Base-by-base conservation (phyloP, 2,888 invertebrate genomes). In the Tetragonisca angustula region DNA sequence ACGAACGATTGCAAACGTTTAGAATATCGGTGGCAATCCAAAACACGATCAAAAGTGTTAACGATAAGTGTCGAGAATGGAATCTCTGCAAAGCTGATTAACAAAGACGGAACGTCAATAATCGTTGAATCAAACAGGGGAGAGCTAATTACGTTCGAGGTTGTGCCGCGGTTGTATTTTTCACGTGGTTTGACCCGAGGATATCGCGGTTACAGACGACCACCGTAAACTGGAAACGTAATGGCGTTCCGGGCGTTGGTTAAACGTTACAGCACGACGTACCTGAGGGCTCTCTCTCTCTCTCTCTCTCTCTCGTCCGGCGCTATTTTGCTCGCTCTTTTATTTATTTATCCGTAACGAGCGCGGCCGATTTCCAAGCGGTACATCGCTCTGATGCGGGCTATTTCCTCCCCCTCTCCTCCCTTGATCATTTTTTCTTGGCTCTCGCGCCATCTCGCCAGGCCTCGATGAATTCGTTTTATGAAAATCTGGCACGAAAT, bases 131-230 rank as follows among this genome's bases (percentile, higher is more conserved):
- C 24, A 64, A 84, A 88, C 76, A n/a, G 81, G 76, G 81, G 75
- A 79, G 59, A 67, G 65, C 82, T 88, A 90, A 89, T 90, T 90
- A 88, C 76, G 84, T 90, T 79, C 81, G 80, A 73, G 67, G 43
- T 43, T 43, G 43, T 71, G 64, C n/a, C 19, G 67, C 36, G 75
- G 76, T 87, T 86, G 79, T 87, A 89, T 82, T 89, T 89, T 88
- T 61, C 75, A 79, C 79, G 76, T 78, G 72, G 79, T 83, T 79
- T 69, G 52, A 43, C 27, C 71, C 70, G 21, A 21, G 81, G 52
- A 71, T 87, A 82, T 64, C 70, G 76, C 68, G 89, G 84, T 85
- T 89, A 83, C 79, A 79, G 56, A 9, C 59, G 70, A 50, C 50
- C 52, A 36, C 59, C 73, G 73, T 89, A 88, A 89, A 89, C 87